Evolutionary conservation across 2,888 invertebrate genomes (phyloP), one percentile per base, ranked within the genome.

Genomic region (Habroteleia sp.): DNA sequence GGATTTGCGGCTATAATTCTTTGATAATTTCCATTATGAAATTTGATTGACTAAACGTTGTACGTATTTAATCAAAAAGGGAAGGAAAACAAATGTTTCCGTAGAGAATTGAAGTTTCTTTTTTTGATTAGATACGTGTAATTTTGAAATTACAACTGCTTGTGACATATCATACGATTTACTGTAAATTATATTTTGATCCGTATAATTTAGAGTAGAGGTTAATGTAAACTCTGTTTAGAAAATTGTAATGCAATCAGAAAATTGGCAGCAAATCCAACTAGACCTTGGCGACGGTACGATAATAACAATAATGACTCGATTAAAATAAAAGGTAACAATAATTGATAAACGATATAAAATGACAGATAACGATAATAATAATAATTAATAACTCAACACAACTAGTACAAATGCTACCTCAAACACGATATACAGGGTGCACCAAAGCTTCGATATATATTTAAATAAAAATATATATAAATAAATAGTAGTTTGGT

Each of bases 361-460:
- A 50, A 13, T 31, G 27, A 48, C 41, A 46, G 33, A 29, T 31
- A 13, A 60, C 25, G 66, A 66, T 50, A 54, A 35, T 48, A 48
- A 65, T 44, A 66, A 79, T 82, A 81, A 83, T 84, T 48, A 17
- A 56, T 48, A 33, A 81, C 80, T 84, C 82, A 79, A 81, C 77
- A 81, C 78, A 71, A 83, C 81, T 81, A 87, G 87, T 88, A 88
- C 87, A 87, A 87, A 87, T 84, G 80, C 84, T 88, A 87, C 87
- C 87, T 87, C 87, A 86, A 82, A 83, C 82, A 85, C 82, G 81
- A 86, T 81, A 84, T 85, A 88, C 88, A 88, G 87, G 88, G 88
- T 88, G 87, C 86, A 84, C 83, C 81, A 80, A 81, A 80, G 78
- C 81, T 83, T 82, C 13, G 54, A 80, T 78, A 81, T 50, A 79